Percentiles rank a stretch among this genome's conserved stretches.
These are phyloP conservation scores for Drosophila ezoana DNA, from an alignment of 2,888 invertebrate species.

Conservation along the genomic window DNA sequence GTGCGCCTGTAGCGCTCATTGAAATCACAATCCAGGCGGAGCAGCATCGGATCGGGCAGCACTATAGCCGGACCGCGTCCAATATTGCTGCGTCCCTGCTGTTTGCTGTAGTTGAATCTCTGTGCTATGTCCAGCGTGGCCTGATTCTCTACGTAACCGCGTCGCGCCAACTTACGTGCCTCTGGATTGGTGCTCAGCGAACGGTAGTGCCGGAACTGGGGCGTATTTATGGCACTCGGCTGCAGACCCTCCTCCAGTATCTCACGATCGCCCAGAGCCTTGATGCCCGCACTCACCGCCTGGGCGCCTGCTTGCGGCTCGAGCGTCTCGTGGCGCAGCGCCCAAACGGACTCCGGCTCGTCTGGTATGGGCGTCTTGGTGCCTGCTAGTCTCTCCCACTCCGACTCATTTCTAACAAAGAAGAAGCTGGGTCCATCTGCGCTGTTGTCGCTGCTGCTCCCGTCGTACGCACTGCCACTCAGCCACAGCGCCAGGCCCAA, in stretches of 20 bases:
- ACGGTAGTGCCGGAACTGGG: conserved; percentile 90
- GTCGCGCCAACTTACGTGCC: conserved; percentile 88
- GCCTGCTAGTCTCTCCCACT: conserved; percentile 35
- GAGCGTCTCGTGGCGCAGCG: conserved; percentile 48
- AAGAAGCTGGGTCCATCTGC: conserved; percentile 48
- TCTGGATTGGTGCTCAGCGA: conserved; percentile 88
- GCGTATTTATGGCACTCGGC: conserved; percentile 86
- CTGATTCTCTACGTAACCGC: conserved; percentile 89
- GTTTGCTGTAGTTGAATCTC: conserved; percentile 85
- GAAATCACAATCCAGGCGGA: conserved; percentile 83
- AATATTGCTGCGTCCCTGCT: conserved; percentile 80
- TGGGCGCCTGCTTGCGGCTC: conserved; percentile 70
- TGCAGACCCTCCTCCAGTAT: conserved; percentile 86
- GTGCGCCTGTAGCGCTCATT: conserved; percentile 87
- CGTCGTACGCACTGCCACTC: conserved; percentile 54
- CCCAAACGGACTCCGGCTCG: conserved; percentile 74
- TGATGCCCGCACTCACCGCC: conserved; percentile 87
- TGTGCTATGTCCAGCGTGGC: conserved; percentile 88
- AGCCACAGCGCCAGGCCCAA: conserved; percentile 68
- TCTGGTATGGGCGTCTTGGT: conserved; percentile 70
- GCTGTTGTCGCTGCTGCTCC: conserved; percentile 1
- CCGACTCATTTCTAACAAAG: conserved; percentile 54
- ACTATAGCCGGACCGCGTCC: conserved; percentile 83
- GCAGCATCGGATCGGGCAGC: conserved; percentile 68
- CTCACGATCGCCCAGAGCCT: conserved; percentile 86